Base-by-base conservation (phyloP, 2,113 vertebrate genomes). In the Callospermophilus lateralis region DNA sequence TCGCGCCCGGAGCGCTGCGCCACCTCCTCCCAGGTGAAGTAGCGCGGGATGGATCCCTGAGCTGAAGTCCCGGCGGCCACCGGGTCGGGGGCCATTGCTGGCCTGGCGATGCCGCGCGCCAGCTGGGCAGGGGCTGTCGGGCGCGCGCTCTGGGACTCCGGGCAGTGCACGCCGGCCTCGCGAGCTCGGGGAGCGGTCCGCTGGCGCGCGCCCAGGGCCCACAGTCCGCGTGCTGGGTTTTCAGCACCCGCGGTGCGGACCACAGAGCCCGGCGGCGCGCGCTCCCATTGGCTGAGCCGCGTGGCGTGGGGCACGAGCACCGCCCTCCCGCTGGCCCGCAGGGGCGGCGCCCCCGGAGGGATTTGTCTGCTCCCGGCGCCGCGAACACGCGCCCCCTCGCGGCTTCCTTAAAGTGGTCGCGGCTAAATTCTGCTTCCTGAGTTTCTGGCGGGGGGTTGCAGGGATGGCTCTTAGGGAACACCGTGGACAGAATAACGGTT, bases 21-120 rank as follows among this genome's bases (percentile, higher is more conserved):
- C 96, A 98, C 98, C 72, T 98, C 98, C 4, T 97, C 96, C 98
- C 98, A 98, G 39, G 97, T 98, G 89, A 98, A 98, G 78, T 96
- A 91, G 70, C 97, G 96, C 8, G 34, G 90, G 8, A 26, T 4
- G 28, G 70, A 67, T 10, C 34, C 68, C 87, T 19, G 87, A 39
- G 63, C 68, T 30, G 85, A 77, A 26, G 81, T 9, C 63, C 48
- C 76, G 30, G 77, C 61, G 1, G 39, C 88, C 87, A 76, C 87
- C 4, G n/a, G 53, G 12, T 61, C 80, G 3, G 73, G 84, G 13
- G 92, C 96, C 92, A 77, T 93, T 17, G 48, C 55, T 0, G 55
- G 51, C 74, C 12, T 3, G 65, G 68, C 30, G 15, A 30, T 15
- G 11, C 13, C 5, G 65, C 34, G 17, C 34, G 26, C 51, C 3